Conservation (phyloP, 2,797 vertebrate species). For the Coregonus suidteri region DNA sequence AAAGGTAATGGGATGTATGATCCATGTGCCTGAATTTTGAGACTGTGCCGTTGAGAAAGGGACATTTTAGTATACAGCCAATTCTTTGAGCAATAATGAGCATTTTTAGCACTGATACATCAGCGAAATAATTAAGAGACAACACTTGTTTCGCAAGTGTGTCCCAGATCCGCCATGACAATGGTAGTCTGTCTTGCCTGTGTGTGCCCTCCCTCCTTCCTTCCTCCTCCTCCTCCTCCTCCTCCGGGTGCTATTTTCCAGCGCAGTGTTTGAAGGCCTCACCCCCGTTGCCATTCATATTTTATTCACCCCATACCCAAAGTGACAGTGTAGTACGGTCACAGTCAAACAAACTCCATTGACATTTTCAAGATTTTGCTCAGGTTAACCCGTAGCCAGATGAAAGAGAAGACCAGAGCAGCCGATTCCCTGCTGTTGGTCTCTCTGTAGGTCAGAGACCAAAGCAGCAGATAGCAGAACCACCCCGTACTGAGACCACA, state of each 20-base stretch:
- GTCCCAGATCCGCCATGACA: too few species aligned
- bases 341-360: not conserved
- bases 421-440: too few species aligned
- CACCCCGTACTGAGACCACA: constrained; percentile 8
- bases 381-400: constrained; percentile 5
- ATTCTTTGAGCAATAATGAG: too few species aligned
- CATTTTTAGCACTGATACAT: too few species aligned
- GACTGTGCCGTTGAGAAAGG: too few species aligned
- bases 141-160: too few species aligned
- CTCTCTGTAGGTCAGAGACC: not conserved
- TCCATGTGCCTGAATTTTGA: not conserved
- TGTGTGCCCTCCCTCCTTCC: not conserved
- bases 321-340: constrained; percentile 5
- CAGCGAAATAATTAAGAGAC: too few species aligned
- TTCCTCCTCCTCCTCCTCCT: not conserved
- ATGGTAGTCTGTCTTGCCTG: not conserved
- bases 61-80: too few species aligned
- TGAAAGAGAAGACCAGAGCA: not conserved
- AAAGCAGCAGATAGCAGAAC: not conserved
- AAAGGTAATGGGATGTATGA: not conserved
- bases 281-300: not conserved
- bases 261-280: not conserved
- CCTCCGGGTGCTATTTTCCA: not conserved
- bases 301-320: not conserved
- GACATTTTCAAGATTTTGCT: constrained; percentile 5